Base-by-base conservation (phyloP, 2,113 vertebrate species). In the Okapia johnstoni region DNA sequence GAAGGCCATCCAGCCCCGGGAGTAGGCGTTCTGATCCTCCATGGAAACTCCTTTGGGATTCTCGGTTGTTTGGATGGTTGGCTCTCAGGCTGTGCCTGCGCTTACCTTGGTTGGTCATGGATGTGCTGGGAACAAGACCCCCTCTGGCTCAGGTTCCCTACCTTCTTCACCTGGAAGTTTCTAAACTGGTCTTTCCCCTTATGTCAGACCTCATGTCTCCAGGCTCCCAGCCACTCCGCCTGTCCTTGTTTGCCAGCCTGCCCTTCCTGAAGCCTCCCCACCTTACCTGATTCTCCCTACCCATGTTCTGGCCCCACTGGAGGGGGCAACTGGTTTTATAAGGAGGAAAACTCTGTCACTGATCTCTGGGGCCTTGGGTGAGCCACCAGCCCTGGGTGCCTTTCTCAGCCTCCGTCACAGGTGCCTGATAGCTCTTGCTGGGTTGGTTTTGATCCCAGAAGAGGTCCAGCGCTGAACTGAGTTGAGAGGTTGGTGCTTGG, bases 111-210 rank as follows among this genome's bases (percentile, higher is more conserved):
- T 8, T 0, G 0, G 66, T 40, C 10, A 2, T 2, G 9, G 48
- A 19, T 3, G 26, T 8, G 2, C 14, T 30, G 54, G 85, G 81
- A 30, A 58, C 9, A 77, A 46, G 80, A 40, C 43, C 3, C 40
- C 58, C 19, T 21, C 13, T 54, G 3, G 8, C 48, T 46, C 33
- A 36, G 76, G n/a, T 46, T 84, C 57, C 43, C 88, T n/a, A 58
- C 52, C 58, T 57, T 10, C 16, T 90, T 73, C 88, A 54, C 80
- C 96, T 96, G 91, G 40, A 50, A 25, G 25, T 88, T 88, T 93
- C 97, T 91, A 95, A 95, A 84, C 85, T 63, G 15, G 86, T 86
- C 58, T 63, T 6, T 17, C 50, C 30, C 33, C 66, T 88, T 50
- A 19, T 40, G 79, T 76, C 50, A n/a, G 93, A n/a, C 30, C 30